Evolutionary conservation across 2,888 invertebrate genomes (phyloP).

Genomic region (Beris chalybata): DNA sequence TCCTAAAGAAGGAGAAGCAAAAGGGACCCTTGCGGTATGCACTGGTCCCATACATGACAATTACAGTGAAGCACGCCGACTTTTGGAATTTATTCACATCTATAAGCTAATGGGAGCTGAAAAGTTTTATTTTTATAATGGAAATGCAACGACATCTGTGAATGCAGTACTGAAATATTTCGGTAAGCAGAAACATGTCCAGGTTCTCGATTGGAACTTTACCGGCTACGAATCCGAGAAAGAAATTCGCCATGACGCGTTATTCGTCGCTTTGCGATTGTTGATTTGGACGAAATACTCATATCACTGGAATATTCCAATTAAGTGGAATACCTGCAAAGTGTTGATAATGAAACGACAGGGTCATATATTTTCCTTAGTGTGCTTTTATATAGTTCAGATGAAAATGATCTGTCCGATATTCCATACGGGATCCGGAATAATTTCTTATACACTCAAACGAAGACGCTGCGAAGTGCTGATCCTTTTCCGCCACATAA

Average conservation of each 20-base stretch:
- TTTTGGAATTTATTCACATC: constrained; percentile 59
- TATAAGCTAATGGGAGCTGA: constrained; percentile 55
- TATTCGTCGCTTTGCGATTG: constrained; percentile 83
- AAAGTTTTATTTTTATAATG: no score
- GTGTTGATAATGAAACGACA: constrained; percentile 49
- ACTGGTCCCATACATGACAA: constrained; percentile 56
- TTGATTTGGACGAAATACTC: constrained; percentile 86
- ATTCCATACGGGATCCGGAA: no score
- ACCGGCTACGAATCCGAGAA: constrained; percentile 46
- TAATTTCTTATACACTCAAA: no score
- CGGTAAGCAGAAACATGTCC: constrained; percentile 46
- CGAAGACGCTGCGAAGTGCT: no score
- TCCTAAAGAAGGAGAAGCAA: no score
- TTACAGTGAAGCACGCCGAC: constrained; percentile 54
- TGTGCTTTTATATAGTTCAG: constrained; percentile 72
- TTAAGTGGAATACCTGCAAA: constrained; percentile 57
- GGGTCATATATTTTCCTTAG: constrained; percentile 57
- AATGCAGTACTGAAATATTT: constrained; percentile 53
- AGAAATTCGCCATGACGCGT: constrained; percentile 65
- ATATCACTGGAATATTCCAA: constrained; percentile 77
- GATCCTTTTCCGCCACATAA: no score
- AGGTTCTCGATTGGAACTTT: constrained; percentile 56
- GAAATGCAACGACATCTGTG: constrained; percentile 52
- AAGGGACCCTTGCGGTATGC: constrained; percentile 51
- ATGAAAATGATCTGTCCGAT: no score